Base-by-base conservation (phyloP, 1,140 invertebrate genomes). In the Mycetomoellerius zeteki region DNA sequence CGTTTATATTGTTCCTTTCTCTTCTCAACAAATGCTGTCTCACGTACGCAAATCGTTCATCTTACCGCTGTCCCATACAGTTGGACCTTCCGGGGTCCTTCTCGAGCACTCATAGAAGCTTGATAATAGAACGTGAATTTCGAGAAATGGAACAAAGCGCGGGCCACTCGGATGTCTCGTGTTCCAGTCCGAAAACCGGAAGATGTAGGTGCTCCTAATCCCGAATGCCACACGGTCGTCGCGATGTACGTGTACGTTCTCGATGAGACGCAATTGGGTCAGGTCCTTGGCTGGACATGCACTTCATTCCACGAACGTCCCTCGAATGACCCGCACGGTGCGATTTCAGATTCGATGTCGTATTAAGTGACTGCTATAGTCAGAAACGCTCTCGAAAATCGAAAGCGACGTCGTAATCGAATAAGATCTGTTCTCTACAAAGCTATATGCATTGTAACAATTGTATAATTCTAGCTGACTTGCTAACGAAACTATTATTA, bases 221-320 rank as follows among this genome's bases (percentile, higher is more conserved):
- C 90, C 86, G 86, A 86, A 93, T 93, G 89, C 91, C 71, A 86
- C 87, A 91, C 85, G 88, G 89, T 87, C 89, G 89, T 86, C 90
- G 78, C 89, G 88, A 71, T 78, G 82, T 78, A 85, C 84, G 73
- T 60, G 86, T 54, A 67, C 85, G 80, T 92, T 86, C 91, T 90
- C 80, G 85, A 92, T 87, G 88, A 87, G 78, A 71, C 64, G 86
- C 91, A 94, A 94, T 94, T 93, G 91, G 93, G 92, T 94, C 92
- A 92, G 78, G 86, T 88, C 85, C 80, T 64, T 85, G 86, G 87
- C 87, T 88, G 82, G 77, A 86, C 91, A 91, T 92, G 91, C 88
- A 92, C 92, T 91, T 93, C 86, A 90, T 90, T 91, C 81, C 80
- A 64, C 60, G 86, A 91, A 50, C 21, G 56, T 85, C 43, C 7